Base-by-base conservation (phyloP, 2,113 vertebrate species). In the Mustela lutreola region DNA sequence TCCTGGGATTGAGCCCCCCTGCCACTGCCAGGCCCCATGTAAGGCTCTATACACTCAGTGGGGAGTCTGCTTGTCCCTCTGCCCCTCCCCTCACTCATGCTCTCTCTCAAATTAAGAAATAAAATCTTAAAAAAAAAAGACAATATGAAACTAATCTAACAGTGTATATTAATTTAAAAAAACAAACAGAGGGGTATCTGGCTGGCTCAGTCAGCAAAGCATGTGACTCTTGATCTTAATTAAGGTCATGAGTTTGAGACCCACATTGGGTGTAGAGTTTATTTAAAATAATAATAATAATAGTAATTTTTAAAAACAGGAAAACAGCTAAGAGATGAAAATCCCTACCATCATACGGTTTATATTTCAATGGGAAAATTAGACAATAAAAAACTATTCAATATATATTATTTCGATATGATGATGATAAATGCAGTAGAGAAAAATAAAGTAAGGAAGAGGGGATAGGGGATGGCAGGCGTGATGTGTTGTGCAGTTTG, bases 371-470 rank as follows among this genome's bases (percentile, higher is more conserved):
- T 89, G 48, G 67, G 22, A 18, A 71, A 89, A 33, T 78, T 22
- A 92, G 71, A 89, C 16, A 94, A 71, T 91, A 94, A 58, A 82
- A 82, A 22, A 26, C 33, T 78, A 70, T 81, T 93, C 79, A 79
- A 63, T 91, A 78, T 22, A 76, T 70, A 19, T 83, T 62, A 62
- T 84, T 28, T 76, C 80, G 73, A 83, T 75, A 36, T 71, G 67
- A 81, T 82, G 45, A 83, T 65, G 91, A 42, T 53, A 83, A 85
- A 31, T 91, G 75, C 63, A 62, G 26, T 67, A 65, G 33, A 50
- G 73, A 67, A 85, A 85, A 95, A 73, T 45, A 58, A 88, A 88
- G 53, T 33, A 56, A 87, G n/a, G 14, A 87, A 71, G 36, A 45
- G 22, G 31, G 31, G n/a, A 28, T 50, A 70, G 60, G 24, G 67